Percentiles rank a stretch among this genome's conserved stretches.
These are phyloP conservation scores for Cheirogaleus medius DNA, from an alignment of 2,113 vertebrate genomes.

Conservation along the genomic window DNA sequence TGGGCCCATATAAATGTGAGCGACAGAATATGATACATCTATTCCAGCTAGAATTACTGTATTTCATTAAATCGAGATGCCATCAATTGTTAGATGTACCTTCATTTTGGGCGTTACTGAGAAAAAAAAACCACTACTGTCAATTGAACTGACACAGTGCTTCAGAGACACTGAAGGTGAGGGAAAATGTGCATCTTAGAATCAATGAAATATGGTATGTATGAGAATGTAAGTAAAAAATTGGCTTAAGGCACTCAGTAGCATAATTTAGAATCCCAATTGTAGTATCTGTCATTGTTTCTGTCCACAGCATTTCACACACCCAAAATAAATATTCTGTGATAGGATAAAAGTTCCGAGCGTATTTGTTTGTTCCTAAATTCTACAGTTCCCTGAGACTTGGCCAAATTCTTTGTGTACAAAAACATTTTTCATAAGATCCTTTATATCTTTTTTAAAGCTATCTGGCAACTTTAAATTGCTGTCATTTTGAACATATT, in stretches of 20 bases:
- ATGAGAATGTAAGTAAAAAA: not conserved
- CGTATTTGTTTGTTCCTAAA: slow-evolving; percentile 20
- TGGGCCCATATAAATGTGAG: not conserved
- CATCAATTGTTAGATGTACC: not conserved
- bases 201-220: not conserved
- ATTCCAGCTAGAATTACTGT: not conserved
- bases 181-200: not conserved
- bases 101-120: not conserved
- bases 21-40: not conserved
- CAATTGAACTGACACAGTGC: not conserved
- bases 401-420: not conserved
- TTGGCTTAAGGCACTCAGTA: not conserved
- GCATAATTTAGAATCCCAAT: not conserved
- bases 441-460: not conserved
- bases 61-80: not conserved
- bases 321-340: not conserved
- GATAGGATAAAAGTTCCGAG: not conserved
- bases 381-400: not conserved
- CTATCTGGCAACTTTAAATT: not conserved
- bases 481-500: not conserved
- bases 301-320: not conserved
- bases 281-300: not conserved
- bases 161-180: not conserved
- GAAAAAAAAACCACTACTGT: not conserved
- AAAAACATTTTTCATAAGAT: not conserved